Conservation (phyloP, 2,888 invertebrate genomes). For the Drosophila borborema region DNA sequence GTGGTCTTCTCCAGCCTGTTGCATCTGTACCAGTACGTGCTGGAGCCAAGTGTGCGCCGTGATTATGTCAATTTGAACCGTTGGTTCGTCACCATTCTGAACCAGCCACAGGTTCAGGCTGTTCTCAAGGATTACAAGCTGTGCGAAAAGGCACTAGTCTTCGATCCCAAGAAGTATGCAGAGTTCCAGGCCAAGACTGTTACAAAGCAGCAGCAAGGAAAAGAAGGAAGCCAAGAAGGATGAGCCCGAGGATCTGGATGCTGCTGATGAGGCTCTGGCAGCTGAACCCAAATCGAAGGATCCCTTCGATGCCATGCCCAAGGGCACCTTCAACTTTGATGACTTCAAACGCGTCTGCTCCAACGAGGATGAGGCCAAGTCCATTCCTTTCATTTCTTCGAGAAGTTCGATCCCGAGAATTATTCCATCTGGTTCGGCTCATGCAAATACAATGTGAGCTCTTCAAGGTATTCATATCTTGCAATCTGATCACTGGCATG, state of each 20-base stretch:
- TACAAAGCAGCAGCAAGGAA: constrained; percentile 83
- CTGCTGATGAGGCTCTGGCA: constrained; percentile 89
- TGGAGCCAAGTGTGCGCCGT: constrained; percentile 89
- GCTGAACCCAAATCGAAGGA: constrained; percentile 94
- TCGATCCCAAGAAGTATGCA: constrained; percentile 91
- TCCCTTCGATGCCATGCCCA: constrained; percentile 95
- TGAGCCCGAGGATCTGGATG: constrained; percentile 88
- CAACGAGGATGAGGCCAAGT: constrained; percentile 96
- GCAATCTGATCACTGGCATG: constrained; percentile 99
- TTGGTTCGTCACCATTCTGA: constrained; percentile 97
- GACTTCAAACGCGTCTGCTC: constrained; percentile 99
- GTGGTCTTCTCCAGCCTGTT: constrained; percentile 94
- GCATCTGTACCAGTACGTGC: constrained; percentile 92
- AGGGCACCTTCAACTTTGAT: constrained; percentile 97
- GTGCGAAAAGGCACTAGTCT: constrained; percentile 91
- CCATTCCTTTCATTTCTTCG: constrained; percentile 99
- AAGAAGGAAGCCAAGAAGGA: constrained; percentile 85
- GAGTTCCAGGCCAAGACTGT: constrained; percentile 86
- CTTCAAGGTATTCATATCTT: constrained; percentile 97
- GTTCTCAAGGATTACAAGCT: constrained; percentile 88
- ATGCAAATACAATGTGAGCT: constrained; percentile 98
- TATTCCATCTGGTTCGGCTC: constrained; percentile 99
- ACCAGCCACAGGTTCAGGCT: constrained; percentile 93
- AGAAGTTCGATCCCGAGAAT: constrained; percentile 97
- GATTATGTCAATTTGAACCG: constrained; percentile 92